These are phyloP conservation scores for Ceraclea dissimilis DNA, from an alignment of 2,888 invertebrate genomes.

Conservation along the genomic window DNA sequence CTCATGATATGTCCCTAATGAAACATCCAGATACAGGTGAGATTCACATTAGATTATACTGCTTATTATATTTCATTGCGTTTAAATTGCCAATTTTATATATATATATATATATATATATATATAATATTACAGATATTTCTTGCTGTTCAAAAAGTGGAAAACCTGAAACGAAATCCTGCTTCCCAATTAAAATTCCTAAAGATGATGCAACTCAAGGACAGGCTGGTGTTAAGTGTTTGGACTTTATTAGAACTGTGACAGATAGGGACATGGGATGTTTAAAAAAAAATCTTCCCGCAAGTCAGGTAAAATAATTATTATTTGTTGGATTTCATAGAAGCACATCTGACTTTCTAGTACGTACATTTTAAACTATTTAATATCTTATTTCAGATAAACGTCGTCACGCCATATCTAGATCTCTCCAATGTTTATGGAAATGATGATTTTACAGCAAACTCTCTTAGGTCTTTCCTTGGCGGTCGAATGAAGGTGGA, in stretches of 20 bases:
- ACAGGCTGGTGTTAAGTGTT: not conserved
- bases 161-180: slow-evolving; percentile 1
- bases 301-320: not conserved
- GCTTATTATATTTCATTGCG: too few relatives aligned
- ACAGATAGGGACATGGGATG: not conserved
- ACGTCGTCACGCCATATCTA: slow-evolving; percentile 29
- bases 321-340: too few relatives aligned
- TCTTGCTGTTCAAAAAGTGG: slow-evolving; percentile 29
- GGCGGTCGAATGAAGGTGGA: slow-evolving; percentile 29
- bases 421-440: slow-evolving; percentile 35
- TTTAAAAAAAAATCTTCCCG: not conserved
- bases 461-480: slow-evolving; percentile 27
- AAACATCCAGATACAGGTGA: slow-evolving; percentile 15
- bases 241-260: not conserved
- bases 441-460: slow-evolving; percentile 25
- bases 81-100: too few relatives aligned
- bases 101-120: too few relatives aligned
- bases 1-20: slow-evolving; percentile 49
- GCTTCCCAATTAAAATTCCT: not conserved
- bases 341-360: too few relatives aligned
- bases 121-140: too few relatives aligned
- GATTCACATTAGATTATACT: too few relatives aligned
- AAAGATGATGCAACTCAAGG: not conserved
- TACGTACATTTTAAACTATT: too few relatives aligned
- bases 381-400: slow-evolving; percentile 22